Base-by-base conservation (phyloP, 2,797 vertebrate species). In the Mergus octosetaceus region DNA sequence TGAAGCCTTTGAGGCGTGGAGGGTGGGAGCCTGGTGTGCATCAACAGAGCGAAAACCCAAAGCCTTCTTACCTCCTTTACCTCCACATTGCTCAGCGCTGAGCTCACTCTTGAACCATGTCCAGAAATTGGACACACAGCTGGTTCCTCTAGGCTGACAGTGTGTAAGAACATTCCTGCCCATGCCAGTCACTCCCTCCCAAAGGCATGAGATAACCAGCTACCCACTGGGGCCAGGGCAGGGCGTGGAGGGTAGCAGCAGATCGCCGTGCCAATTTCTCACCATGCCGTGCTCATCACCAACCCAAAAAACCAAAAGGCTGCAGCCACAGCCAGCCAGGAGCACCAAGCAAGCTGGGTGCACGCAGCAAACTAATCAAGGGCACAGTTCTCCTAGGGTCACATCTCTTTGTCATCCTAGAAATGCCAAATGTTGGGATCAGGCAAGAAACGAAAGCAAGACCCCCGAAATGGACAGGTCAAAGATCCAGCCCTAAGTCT, bases 101-200 rank as follows among this genome's bases (percentile, higher is more conserved):
- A 98, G 97, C 96, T 98, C 97, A 97, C 87, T 7, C n/a, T 97
- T 97, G 97, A 97, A 94, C 57, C 28, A 13, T 17, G 32, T 93
- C 97, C 97, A 97, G 92, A 96, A 96, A 98, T 98, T 98, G 97
- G 97, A 98, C 97, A 97, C 97, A 97, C 97, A 97, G 97, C 97
- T 97, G 97, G 96, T 95, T 97, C 93, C 94, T 95, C 89, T 86
- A 75, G 95, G 94, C 96, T 95, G 94, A 94, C 91, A 92, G 95
- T 61, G 91, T 94, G 95, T 94, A 95, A 94, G 93, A 94, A 94
- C 96, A 97, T 97, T 97, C 95, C 92, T 97, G 94, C 85, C 91
- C 34, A 9, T 97, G 97, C 95, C 96, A 97, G 97, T 97, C 97
- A 97, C 96, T 96, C 95, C 75, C 91, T 96, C 95, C 85, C 73